Conservation (phyloP, 2,888 invertebrate genomes). For the Eueremaeus valkanovi region DNA sequence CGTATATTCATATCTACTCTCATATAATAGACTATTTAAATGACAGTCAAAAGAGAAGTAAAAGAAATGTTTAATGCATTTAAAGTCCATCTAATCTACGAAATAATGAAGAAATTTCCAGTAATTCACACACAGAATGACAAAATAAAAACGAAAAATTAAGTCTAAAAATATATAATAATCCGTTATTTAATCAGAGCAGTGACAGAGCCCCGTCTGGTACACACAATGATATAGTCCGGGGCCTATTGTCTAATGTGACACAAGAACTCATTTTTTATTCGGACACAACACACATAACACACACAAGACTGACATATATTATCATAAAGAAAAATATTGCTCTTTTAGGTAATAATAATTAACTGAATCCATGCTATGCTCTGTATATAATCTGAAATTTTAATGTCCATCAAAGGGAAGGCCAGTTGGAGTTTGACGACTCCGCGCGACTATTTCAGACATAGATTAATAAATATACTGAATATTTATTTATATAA, state of each 20-base stretch:
- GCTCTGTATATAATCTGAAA: neutral
- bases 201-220: conserved; percentile 14
- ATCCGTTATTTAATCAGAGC: neutral
- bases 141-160: neutral
- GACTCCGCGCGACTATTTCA: neutral
- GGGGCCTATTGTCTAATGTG: neutral
- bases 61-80: neutral
- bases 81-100: neutral
- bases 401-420: conserved; percentile 20
- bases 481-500: no score
- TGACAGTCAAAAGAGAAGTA: neutral
- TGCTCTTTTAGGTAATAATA: neutral
- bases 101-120: neutral
- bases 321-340: neutral
- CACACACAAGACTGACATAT: neutral
- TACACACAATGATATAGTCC: neutral
- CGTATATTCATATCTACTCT: neutral
- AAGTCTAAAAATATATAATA: neutral
- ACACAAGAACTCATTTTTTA: neutral
- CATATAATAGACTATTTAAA: no score
- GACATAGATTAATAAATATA: neutral
- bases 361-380: neutral
- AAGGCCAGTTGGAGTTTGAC: neutral
- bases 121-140: neutral
- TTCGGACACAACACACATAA: neutral